Conservation (phyloP, 2,888 invertebrate genomes). For the Sthenelais limicola region DNA sequence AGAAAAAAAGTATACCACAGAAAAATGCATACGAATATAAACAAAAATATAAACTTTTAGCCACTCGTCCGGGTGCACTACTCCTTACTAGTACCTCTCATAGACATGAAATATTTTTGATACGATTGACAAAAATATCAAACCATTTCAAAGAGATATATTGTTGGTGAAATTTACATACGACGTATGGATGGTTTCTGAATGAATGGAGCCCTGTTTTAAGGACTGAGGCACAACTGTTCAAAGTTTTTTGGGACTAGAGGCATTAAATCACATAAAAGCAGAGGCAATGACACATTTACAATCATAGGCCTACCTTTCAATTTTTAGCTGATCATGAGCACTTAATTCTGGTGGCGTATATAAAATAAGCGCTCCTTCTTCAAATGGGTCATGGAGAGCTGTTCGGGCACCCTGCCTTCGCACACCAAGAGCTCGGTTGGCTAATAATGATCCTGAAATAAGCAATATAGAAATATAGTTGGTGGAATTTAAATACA, state of each 20-base stretch:
- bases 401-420: slow-evolving; percentile 79
- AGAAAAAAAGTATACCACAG: no score
- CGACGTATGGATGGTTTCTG: no score
- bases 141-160: no score
- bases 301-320: slow-evolving; percentile 78
- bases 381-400: slow-evolving; percentile 92
- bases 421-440: slow-evolving; percentile 85
- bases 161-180: no score
- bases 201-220: no score
- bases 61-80: no score
- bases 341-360: slow-evolving; percentile 87
- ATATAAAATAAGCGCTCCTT: slow-evolving; percentile 91
- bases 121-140: no score
- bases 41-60: no score
- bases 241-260: neutral
- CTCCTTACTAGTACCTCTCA: no score
- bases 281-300: neutral
- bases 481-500: no score
- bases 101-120: no score
- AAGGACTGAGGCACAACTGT: neutral
- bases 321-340: slow-evolving; percentile 89
- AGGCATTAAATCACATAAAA: neutral
- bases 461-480: neutral
- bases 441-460: slow-evolving; percentile 78
- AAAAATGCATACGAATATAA: no score